These are phyloP conservation scores for Tetragnatha versicolor DNA, from an alignment of 1,140 invertebrate genomes.

Conservation along the genomic window DNA sequence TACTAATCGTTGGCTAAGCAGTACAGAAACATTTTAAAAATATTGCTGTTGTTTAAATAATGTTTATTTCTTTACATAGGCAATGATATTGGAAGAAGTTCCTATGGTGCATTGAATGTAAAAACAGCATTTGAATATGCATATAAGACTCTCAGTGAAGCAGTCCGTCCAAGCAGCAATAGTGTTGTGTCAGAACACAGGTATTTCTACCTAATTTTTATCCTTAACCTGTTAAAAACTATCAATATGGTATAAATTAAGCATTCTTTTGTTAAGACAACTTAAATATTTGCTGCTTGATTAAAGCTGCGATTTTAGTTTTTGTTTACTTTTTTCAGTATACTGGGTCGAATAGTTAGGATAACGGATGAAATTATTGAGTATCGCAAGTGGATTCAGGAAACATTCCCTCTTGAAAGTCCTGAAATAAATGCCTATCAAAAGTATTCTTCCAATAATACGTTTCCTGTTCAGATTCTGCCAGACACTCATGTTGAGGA, in stretches of 20 bases:
- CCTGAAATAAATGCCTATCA: background rate
- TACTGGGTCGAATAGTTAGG: conserved; percentile 87
- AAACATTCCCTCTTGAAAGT: conserved; percentile 58
- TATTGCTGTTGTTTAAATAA: too few relatives aligned
- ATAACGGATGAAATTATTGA: conserved; percentile 93
- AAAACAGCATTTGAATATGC: conserved; percentile 96
- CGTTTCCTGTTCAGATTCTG: background rate
- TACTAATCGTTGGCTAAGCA: background rate
- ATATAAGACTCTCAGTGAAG: conserved; percentile 83
- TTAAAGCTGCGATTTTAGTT: background rate
- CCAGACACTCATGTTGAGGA: conserved; percentile 10
- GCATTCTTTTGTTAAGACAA: background rate
- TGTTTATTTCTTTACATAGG: conserved; percentile 31
- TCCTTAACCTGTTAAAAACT: too few relatives aligned
- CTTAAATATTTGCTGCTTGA: background rate
- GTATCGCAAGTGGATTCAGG: conserved; percentile 73
- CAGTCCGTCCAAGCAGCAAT: conserved; percentile 66
- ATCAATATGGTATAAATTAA: too few relatives aligned
- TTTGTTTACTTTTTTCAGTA: conserved; percentile 63
- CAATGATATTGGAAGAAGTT: conserved; percentile 96
- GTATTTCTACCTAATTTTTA: background rate
- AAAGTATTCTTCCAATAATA: background rate
- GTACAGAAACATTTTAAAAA: too few relatives aligned
- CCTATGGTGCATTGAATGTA: conserved; percentile 88
- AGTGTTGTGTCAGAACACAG: conserved; percentile 45